Conservation (phyloP, 2,888 invertebrate genomes). For the Drosophila kuntzei region DNA sequence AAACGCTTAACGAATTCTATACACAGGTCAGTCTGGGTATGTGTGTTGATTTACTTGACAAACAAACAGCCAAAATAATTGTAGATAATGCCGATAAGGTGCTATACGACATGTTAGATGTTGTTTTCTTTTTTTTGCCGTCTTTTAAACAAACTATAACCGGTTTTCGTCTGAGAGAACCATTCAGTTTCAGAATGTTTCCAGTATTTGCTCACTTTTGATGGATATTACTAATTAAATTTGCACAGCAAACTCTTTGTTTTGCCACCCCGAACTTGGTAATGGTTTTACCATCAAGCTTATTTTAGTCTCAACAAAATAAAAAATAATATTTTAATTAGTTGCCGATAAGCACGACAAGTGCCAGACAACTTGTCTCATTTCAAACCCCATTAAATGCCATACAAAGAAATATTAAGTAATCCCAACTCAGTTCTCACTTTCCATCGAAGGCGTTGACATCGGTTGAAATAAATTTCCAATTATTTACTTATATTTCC, state of each 20-base stretch:
- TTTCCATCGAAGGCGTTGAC: conserved; percentile 60
- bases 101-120: conserved; percentile 29
- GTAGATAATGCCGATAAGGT: conserved; percentile 63
- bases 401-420: conserved; percentile 3
- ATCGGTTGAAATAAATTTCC: conserved; percentile 69
- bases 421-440: conserved; percentile 18
- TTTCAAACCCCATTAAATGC: conserved; percentile 57
- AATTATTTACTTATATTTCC: conserved; percentile 71
- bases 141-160: conserved; percentile 31
- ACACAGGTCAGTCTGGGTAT: conserved; percentile 27
- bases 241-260: conserved; percentile 17
- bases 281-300: background rate
- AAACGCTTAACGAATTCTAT: conserved; percentile 34
- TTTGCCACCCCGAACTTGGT: conserved; percentile 1
- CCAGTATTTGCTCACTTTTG: conserved; percentile 23
- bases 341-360: conserved; percentile 43
- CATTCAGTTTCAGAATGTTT: conserved; percentile 5
- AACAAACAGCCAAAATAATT: conserved; percentile 57
- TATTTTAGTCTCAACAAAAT: background rate
- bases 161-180: conserved; percentile 32
- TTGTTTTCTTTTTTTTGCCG: conserved; percentile 28
- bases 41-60: conserved; percentile 61
- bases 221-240: conserved; percentile 33
- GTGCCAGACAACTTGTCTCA: conserved; percentile 38
- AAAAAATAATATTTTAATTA: conserved; percentile 47